phyloP scores from a whole-genome alignment of 2,888 invertebrate genomes.

The Helobdella robusta region DNA sequence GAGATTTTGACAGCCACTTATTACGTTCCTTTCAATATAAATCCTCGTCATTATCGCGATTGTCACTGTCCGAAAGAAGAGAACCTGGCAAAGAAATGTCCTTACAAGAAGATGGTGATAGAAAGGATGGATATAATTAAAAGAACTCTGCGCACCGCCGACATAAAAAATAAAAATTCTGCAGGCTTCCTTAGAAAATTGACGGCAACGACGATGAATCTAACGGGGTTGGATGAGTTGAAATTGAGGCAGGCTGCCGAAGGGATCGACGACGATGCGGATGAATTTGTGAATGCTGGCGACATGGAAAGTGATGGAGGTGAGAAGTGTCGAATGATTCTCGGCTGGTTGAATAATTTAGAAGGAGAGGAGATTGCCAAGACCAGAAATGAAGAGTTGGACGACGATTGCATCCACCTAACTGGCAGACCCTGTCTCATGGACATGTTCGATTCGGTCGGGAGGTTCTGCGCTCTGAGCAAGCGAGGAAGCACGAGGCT shows the following conservation, averaged over 20 bases:
- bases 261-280: background rate
- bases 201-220: background rate
- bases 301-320: no score
- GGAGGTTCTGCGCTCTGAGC: conserved; percentile 16
- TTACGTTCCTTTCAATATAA: background rate
- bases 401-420: conserved; percentile 9
- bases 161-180: background rate
- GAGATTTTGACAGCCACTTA: background rate
- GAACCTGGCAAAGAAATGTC: background rate
- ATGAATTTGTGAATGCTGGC: no score
- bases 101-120: conserved; percentile 11
- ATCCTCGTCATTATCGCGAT: conserved; percentile 1
- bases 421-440: conserved; percentile 15
- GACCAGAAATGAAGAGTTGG: background rate
- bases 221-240: background rate
- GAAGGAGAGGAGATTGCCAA: no score
- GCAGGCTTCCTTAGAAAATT: no score
- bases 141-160: background rate
- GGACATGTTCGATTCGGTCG: conserved; percentile 18
- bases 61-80: conserved; percentile 3
- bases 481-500: background rate
- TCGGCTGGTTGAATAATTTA: no score
- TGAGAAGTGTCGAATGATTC: no score
- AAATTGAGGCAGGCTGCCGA: background rate
- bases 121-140: background rate